phyloP scores from a whole-genome alignment of 2,888 invertebrate species.

The Leptinotarsa juncta region DNA sequence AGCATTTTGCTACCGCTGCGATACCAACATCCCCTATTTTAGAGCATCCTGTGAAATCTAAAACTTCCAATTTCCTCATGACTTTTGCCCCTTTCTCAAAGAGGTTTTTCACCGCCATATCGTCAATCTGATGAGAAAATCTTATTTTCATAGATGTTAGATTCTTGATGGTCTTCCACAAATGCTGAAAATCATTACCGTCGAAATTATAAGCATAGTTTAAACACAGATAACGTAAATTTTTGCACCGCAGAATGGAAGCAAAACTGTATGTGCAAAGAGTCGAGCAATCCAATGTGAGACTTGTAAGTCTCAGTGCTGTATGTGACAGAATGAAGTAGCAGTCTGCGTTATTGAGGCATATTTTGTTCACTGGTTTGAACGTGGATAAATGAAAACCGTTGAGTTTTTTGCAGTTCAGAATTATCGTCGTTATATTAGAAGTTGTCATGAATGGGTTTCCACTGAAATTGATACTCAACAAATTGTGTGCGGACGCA shows the following conservation, averaged over 20 bases:
- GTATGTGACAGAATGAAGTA: slow-evolving; percentile 37
- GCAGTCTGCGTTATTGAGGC: slow-evolving; percentile 34
- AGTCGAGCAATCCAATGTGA: slow-evolving; percentile 42
- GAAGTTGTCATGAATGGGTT: slow-evolving; percentile 32
- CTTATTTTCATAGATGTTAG: slow-evolving; percentile 38
- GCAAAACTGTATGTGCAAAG: slow-evolving; percentile 36
- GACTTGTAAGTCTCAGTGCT: slow-evolving; percentile 29
- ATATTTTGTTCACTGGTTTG: slow-evolving; percentile 35
- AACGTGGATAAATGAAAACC: slow-evolving; percentile 42
- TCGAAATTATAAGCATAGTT: slow-evolving; percentile 44
- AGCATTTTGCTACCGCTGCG: slow-evolving; percentile 34
- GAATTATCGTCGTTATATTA: slow-evolving; percentile 34
- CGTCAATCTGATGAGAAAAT: slow-evolving; percentile 38
- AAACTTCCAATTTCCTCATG: slow-evolving; percentile 32
- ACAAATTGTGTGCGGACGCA: slow-evolving; percentile 25
- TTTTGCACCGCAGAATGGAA: slow-evolving; percentile 36
- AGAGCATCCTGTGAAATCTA: slow-evolving; percentile 43
- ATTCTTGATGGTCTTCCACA: slow-evolving; percentile 38
- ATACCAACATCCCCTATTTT: slow-evolving; percentile 37
- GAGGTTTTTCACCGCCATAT: slow-evolving; percentile 30
- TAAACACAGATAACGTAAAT: slow-evolving; percentile 40
- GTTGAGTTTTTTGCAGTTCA: slow-evolving; percentile 38
- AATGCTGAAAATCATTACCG: slow-evolving; percentile 35
- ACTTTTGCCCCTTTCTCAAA: slow-evolving; percentile 35
- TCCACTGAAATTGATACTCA: slow-evolving; percentile 37